phyloP scores from a whole-genome alignment of 2,888 invertebrate genomes.

The Calephelis perditalis region DNA sequence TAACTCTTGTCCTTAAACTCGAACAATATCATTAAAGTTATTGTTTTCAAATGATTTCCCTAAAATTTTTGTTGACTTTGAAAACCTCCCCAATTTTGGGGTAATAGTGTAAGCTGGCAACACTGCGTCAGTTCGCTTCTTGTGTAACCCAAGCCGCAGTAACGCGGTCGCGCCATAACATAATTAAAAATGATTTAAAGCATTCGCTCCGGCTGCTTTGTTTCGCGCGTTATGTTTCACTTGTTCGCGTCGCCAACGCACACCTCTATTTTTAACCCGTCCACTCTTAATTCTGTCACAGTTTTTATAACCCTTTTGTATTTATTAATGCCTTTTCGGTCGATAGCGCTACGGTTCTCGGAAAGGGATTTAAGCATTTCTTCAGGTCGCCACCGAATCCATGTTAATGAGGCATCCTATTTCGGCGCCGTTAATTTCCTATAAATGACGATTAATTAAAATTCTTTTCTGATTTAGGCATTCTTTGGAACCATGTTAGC shows the following conservation, averaged over 20 bases:
- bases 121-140: slow-evolving; percentile 1
- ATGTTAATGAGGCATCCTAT: slow-evolving; percentile 74
- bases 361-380: slow-evolving; percentile 72
- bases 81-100: background rate
- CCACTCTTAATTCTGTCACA: slow-evolving; percentile 76
- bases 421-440: slow-evolving; percentile 50
- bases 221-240: slow-evolving; percentile 79
- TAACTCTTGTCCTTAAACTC: too few relatives aligned
- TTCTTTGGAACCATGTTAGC: too few relatives aligned
- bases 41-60: too few relatives aligned
- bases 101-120: background rate
- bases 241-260: slow-evolving; percentile 69
- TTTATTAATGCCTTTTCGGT: slow-evolving; percentile 73
- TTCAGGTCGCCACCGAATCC: slow-evolving; percentile 58
- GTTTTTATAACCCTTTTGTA: slow-evolving; percentile 76
- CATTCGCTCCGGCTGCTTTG: slow-evolving; percentile 78
- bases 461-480: too few relatives aligned
- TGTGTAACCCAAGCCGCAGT: slow-evolving; percentile 57
- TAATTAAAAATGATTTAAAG: slow-evolving; percentile 79
- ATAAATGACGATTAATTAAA: slow-evolving; percentile 24
- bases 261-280: slow-evolving; percentile 67
- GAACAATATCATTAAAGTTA: too few relatives aligned
- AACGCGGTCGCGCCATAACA: slow-evolving; percentile 69
- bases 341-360: slow-evolving; percentile 74
- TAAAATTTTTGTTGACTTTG: too few relatives aligned